Evolutionary conservation across 2,888 invertebrate genomes (phyloP), one percentile per base, ranked within the genome.

Genomic region (Philhelius pedissequus): DNA sequence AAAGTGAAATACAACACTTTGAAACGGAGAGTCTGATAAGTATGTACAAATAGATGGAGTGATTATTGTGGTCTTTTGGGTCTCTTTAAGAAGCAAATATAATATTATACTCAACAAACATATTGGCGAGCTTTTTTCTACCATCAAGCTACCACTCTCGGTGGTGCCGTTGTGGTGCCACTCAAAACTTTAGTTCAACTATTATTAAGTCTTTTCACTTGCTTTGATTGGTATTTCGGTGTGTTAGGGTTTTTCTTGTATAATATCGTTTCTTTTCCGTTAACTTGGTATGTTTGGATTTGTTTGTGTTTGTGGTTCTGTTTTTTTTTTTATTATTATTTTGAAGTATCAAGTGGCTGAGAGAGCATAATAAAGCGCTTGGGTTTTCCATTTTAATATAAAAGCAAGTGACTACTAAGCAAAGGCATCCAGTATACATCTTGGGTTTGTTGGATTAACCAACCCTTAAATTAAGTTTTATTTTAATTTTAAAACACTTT

Each of bases 381-480:
- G 48, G 69, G 74, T 87, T 82, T 83, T 77, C 52, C 78, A 32
- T 58, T 78, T 54, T 73, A 86, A 87, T 91, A 91, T 91, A 91
- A 91, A 91, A 91, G 91, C 91, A 89, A 86, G 90, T 86, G 88
- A 87, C 87, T 88, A 88, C 88, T 88, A 87, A 88, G 88, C 89
- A 87, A 90, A 91, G 90, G 89, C 90, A 91, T 91, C 91, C 91
- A 91, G 91, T 91, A 90, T 88, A 90, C 89, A 88, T 90, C 90
- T 90, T 90, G 91, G 91, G 89, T 90, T 91, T 90, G 90, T 90
- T 89, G 89, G 89, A 88, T 87, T 88, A 87, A 90, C 88, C 89
- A 89, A 87, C 89, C 89, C 90, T 86, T 86, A 87, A 58, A 86
- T 60, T 86, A 86, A 74, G 66, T 18, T 82, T 74, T 80, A 43